Base-by-base conservation (phyloP, 2,888 invertebrate species). In the Sarcophaga variegata region DNA sequence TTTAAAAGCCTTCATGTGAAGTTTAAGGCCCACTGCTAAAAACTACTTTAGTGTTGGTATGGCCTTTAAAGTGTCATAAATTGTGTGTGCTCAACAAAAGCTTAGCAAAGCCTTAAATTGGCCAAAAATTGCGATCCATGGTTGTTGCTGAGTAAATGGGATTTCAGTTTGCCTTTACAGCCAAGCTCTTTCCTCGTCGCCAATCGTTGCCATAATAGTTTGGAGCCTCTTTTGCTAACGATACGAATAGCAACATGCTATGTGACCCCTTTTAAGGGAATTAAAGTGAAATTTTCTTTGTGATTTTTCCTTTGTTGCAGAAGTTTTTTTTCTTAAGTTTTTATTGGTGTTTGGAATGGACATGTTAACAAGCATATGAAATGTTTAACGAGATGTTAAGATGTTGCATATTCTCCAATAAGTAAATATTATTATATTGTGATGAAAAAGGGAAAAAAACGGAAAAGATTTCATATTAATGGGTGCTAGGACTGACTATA, bases 1-100 rank as follows among this genome's bases (percentile, higher is more conserved):
- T 17, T 54, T 14, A 0, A 54, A 17, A 17, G 49, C 14, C 54
- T 54, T 54, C 17, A 14, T 54, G 4, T 4, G 4, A 14, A 54
- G 54, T 54, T 5, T 17, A 54, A 54, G 17, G 2, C 54, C 4
- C 17, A 54, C 37, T 8, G 54, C 69, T 49, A 37, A 70, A 80
- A 67, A 75, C 54, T 77, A 54, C 81, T 88, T 88, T 85, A 82
- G 88, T 85, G 85, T 88, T 85, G 85, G 10, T 37, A 8, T 37
- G 37, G 85, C 74, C 88, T 37, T 88, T 85, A 84, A 88, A 87
- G 86, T 88, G 80, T 81, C 83, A 88, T 88, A 88, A 88, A 88
- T 88, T 86, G 83, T 85, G 25, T 79, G 25, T 79, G 59, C 78
- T 87, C 70, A 84, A 84, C 87, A 78, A 83, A 83, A 75, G 81